Base-by-base conservation (phyloP, 2,888 invertebrate species). In the Pseudolycoriella hygida region DNA sequence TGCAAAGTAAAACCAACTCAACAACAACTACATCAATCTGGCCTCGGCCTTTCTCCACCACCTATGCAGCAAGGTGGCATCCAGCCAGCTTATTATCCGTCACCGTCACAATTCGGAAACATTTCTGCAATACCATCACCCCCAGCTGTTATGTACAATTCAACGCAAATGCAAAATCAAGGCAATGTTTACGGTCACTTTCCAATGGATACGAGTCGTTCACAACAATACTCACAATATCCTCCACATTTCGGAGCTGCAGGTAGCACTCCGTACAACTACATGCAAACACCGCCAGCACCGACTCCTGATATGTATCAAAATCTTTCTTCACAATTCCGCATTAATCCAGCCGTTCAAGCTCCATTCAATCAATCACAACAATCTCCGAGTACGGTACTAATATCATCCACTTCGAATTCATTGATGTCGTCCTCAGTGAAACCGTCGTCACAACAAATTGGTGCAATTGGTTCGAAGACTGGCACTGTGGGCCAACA, bases 91-190 rank as follows among this genome's bases (percentile, higher is more conserved):
- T 71, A 60, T 8, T 64, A 61, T 56, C 86, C 83, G 62, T 77
- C 76, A 67, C 80, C 82, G 55, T 60, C 65, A 47, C 83, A 83
- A 48, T 87, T 80, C 55, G 81, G 83, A 45, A 76, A 77, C 42
- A 77, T 88, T 59, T 79, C 87, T 17, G 83, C 87, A 20, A 85
- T 89, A 50, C 88, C 89, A 30, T 88, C 87, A 45, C 88, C 89
- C 15, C 81, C 82, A 17, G 81, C 84, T 12, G 80, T 87, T 45
- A 68, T 84, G 48, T 86, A 81, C 57, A 85, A 86, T 60, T 81
- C 85, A 25, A 78, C 84, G 40, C 77, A 78, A 57, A 64, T 81
- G 54, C 76, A 71, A 40, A 75, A 77, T 50, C 84, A 80, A 58
- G 78, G 77, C 53, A 76, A 84, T 44, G 70, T 87, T 37, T 90